Base-by-base conservation (phyloP, 2,888 invertebrate species). In the Drosophila fulvimacula region DNA sequence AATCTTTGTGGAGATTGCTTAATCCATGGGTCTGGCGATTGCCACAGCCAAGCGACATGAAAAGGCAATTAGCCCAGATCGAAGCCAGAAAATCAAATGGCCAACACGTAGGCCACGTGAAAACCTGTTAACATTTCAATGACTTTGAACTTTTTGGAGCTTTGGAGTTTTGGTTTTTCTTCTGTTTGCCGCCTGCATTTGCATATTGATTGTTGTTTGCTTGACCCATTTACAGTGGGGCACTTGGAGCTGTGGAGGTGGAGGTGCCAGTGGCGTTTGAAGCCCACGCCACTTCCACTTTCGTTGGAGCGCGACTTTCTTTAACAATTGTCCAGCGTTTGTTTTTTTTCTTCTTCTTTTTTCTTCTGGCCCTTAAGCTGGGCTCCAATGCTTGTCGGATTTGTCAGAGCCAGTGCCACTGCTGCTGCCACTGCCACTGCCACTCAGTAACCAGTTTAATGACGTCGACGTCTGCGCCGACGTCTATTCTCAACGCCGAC, bases 271-370 rank as follows among this genome's bases (percentile, higher is more conserved):
- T 44, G 63, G 24, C 53, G 60, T 49, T 70, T 41, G 65, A 21
- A 84, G 67, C 89, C 83, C 87, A 87, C 87, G 87, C 87, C 84
- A 85, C 84, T 85, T 85, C 84, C 75, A 85, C 84, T 85, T 85
- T 85, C 89, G 49, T 85, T 85, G 69, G 53, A 67, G 57, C 73
- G 66, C 64, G 72, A 79, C 84, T 84, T 84, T 84, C 84, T 84
- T 84, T 61, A 79, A 52, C 82, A 71, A 66, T 56, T 67, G 65
- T 46, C 59, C 60, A 51, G 57, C 49, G 42, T 38, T 59, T 39
- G 21, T 24, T 17, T 13, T 19, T 15, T 15, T 3, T 27, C 6
- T 27, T 30, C n/a, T 17, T 13, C 13, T 15, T 15, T 3, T 27
- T 27, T 27, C 7, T 9, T 13, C 13, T 3, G 51, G 60, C 17